phyloP scores from a whole-genome alignment of 2,797 vertebrate genomes.

The Lacerta viridis region DNA sequence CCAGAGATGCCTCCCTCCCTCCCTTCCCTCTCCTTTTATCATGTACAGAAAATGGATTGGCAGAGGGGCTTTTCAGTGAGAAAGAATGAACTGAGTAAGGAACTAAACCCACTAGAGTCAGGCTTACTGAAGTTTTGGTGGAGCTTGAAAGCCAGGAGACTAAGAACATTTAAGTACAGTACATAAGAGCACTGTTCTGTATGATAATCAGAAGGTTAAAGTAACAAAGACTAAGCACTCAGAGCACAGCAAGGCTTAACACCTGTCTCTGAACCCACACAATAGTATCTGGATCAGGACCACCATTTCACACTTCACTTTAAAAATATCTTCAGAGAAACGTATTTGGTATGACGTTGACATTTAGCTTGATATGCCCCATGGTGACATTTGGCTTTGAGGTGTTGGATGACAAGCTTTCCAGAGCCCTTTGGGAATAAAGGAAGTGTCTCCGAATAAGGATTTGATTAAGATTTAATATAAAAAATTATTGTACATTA shows the following conservation, averaged over 20 bases:
- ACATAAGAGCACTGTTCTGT: neutral
- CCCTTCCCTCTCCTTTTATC: neutral
- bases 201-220: neutral
- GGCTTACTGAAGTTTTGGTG: neutral
- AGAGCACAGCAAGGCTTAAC: neutral
- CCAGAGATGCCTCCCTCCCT: too few species aligned
- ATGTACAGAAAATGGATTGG: neutral
- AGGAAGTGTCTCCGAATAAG: slow-evolving; percentile 62
- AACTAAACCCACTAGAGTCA: neutral
- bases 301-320: slow-evolving; percentile 60
- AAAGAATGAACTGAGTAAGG: too few species aligned
- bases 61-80: too few species aligned
- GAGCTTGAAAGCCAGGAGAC: neutral
- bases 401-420: slow-evolving; percentile 52
- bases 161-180: neutral
- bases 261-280: slow-evolving; percentile 21
- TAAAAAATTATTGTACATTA: slow-evolving; percentile 62
- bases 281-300: slow-evolving; percentile 55
- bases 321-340: slow-evolving; percentile 19
- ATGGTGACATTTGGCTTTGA: slow-evolving; percentile 52
- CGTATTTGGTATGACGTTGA: slow-evolving; percentile 25
- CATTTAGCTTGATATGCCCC: slow-evolving; percentile 24
- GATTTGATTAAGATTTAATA: slow-evolving; percentile 64
- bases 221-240: neutral
- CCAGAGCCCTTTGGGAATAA: slow-evolving; percentile 55